Base-by-base conservation (phyloP, 2,797 vertebrate species). In the Nyctalus aviator region DNA sequence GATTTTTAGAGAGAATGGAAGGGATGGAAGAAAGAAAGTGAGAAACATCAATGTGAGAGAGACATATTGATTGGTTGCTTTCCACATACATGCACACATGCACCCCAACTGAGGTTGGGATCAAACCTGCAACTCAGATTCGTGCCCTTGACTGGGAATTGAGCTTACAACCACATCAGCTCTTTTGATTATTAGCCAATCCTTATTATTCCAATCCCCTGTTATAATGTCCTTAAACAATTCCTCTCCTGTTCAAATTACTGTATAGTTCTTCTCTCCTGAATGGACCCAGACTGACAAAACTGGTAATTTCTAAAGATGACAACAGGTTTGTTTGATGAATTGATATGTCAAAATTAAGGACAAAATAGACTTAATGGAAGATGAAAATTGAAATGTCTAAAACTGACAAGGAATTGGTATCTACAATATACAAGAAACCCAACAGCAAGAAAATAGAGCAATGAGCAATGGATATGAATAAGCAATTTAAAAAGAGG, bases 401-500 rank as follows among this genome's bases (percentile, higher is more conserved):
- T 86, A 69, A 81, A 69, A 76, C 69, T 86, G 82, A 86, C 23
- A 75, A 50, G 59, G 41, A 46, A n/a, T 44, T n/a, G 15, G 20
- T 53, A 86, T 8, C 32, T 90, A 62, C 27, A 86, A 86, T 41
- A 62, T 64, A 55, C 8, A 93, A 68, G 69, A 95, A 76, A 72
- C 18, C 18, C 35, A 90, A 46, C 18, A 87, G 41, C 53, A 88
- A 71, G 72, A 88, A 90, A 91, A 62, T 17, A 72, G 4, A 72
- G 14, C 27, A 79, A 82, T 30, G 8, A 30, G 15, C 68, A 88
- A 41, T 84, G 73, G 27, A 55, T 84, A 44, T 84, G 9, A 79
- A 82, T 86, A 92, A 95, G 75, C 53, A 89, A 5, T 62, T 84
- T 75, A n/a, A 83, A 86, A 91, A 84, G 66, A 91, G 53, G n/a